A percentile compares a stretch with the other conserved stretches of the same genome.
Evolutionary conservation across 2,113 vertebrate genomes (phyloP).

Genomic region (Centropus bengalensis): DNA sequence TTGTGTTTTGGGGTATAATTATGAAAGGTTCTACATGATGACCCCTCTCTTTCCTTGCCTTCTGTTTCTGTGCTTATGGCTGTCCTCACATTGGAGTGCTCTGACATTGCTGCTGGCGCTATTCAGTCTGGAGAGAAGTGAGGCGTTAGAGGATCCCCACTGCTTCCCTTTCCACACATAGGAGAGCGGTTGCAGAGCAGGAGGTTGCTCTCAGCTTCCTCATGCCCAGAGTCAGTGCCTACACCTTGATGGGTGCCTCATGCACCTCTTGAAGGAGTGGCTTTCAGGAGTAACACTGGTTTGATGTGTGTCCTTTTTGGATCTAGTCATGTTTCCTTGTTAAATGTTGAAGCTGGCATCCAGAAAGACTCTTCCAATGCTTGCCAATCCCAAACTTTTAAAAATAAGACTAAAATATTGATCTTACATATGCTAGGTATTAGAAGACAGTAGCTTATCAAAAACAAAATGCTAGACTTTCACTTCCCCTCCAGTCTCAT

Average conservation of each 20-base stretch:
- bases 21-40: neutral
- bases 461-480: neutral
- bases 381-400: neutral
- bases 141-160: neutral
- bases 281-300: neutral
- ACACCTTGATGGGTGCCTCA: neutral
- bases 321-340: neutral
- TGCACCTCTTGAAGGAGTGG: neutral
- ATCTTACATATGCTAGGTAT: neutral
- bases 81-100: rapidly evolving
- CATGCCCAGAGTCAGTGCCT: neutral
- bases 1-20: neutral
- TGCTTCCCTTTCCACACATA: neutral
- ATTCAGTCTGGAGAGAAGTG: neutral
- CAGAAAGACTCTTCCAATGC: neutral
- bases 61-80: neutral
- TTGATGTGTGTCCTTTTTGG: neutral
- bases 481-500: neutral
- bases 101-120: neutral
- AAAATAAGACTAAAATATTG: neutral
- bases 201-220: neutral
- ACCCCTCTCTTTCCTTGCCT: neutral
- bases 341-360: neutral
- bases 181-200: neutral
- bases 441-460: neutral